Evolutionary conservation across 53 echinoderm and acorn worm genomes (phyloP), one percentile per base, ranked within the genome.

Genomic region (Crossaster papposus): DNA sequence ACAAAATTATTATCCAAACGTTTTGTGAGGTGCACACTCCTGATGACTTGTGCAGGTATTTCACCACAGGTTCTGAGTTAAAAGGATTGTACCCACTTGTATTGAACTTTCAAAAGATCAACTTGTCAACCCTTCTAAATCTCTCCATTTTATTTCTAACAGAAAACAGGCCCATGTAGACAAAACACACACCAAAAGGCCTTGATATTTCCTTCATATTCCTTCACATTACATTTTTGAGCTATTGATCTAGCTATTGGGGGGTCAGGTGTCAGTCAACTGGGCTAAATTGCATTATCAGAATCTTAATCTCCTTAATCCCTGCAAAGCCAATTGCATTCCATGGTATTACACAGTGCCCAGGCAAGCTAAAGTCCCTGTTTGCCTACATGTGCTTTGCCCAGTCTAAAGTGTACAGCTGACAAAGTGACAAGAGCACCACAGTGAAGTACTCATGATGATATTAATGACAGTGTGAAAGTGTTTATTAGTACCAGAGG

Each of bases 241-340:
- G 10, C 17, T 4, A 14, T 18, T 37, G 14, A 36, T 22, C 23
- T 8, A 20, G 18, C 54, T 26, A 14, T 22, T 51, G 68, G 30
- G 54, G 33, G 36, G 0, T 85, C 30, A 85, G 53, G 22, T 73
- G 85, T 32, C 85, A 33, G 72, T 73, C 73, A 72, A 31, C n/a
- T 51, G 50, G 51, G 12, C 15, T 78, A 73, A 29, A 73, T 52
- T 85, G 73, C 85, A 53, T 85, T 85, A 73, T 73, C 85, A 53
- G 73, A 51, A 51, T 33, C 35, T 54, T 76, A 58, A 87, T 76
- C 87, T 87, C 30, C 53, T 29, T 38, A 85, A 85, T 85, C 77
- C 77, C 76, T 87, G 55, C 77, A 58, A 44, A 87, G 77, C 77
- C 87, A 87, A 64, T 77, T 76, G 58, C 77, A 87, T 77, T 87